Evolutionary conservation across 2,113 vertebrate genomes (phyloP), one percentile per base, ranked within the genome.

Genomic region (Chaenogobius annularis): DNA sequence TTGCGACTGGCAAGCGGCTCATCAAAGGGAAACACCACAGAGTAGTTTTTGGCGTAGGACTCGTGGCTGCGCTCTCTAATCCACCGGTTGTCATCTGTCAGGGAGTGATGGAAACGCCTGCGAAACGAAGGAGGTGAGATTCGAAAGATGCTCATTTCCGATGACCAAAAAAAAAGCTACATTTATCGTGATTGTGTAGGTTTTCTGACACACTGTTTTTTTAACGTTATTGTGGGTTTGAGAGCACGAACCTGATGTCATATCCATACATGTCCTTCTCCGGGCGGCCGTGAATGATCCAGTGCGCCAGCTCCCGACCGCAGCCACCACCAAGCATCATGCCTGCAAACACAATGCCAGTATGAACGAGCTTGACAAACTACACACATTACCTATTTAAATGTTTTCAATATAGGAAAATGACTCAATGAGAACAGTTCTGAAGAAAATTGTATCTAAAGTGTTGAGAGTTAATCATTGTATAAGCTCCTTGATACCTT

Each of bases 271-370:
- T 99, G 87, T 98, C 98, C 91, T 96, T 99, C 82, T 98, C 96
- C 0, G 98, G 97, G 1, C 94, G 93, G 5, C 97, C 97, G 0
- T 95, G 94, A 72, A 97, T 83, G 59, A 99, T 90, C 98, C 98
- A 99, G 85, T 95, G 95, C 52, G 97, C 97, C 81, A 99, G 89
- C 72, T 99, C 97, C 86, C 85, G 93, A 17, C 98, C 98, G 0
- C 98, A 99, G 78, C 98, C 98, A 0, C 97, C 97, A 11, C 97
- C 97, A 66, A 99, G 86, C 98, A 99, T 98, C 98, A 99, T 99
- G 31, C 98, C 98, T 98, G 89, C 63, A 15, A 77, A 26, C 22
- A 58, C 1, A 58, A 26, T 0, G 19, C 13, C 6, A 23, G 54
- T 0, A 19, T 19, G 8, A 7, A 40, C 8, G 37, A 40, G 37